These are phyloP conservation scores for Argyresthia albistria DNA, from an alignment of 2,888 invertebrate genomes.

Conservation along the genomic window DNA sequence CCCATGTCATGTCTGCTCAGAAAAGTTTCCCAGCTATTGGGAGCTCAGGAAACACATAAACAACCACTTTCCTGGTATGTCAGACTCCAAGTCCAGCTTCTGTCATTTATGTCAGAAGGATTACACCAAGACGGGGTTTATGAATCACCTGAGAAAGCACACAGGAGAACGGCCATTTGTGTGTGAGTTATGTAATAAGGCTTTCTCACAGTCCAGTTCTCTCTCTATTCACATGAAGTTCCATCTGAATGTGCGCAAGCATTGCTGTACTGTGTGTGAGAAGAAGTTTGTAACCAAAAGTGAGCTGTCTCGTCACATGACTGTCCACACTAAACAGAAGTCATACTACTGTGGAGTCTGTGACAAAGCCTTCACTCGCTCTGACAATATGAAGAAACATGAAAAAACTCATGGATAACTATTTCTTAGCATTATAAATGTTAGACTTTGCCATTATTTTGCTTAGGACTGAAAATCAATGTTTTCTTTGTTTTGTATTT, in stretches of 20 bases:
- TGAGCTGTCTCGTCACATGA: slow-evolving; percentile 70
- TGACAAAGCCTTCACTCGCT: slow-evolving; percentile 68
- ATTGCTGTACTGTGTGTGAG: slow-evolving; percentile 66
- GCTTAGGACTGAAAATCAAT: too few relatives aligned
- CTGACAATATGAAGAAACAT: slow-evolving; percentile 70
- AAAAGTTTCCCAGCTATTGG: slow-evolving; percentile 66
- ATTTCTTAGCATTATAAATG: not conserved
- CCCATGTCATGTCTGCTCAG: slow-evolving; percentile 65
- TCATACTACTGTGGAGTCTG: slow-evolving; percentile 69
- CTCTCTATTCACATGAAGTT: slow-evolving; percentile 70
- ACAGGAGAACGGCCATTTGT: slow-evolving; percentile 68
- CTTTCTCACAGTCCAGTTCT: slow-evolving; percentile 67
- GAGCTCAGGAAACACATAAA: slow-evolving; percentile 66
- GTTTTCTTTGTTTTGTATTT: too few relatives aligned
- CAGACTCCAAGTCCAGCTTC: slow-evolving; percentile 67
- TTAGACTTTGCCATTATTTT: too few relatives aligned
- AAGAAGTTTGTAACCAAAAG: slow-evolving; percentile 70
- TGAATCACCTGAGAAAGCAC: slow-evolving; percentile 67
- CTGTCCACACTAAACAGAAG: slow-evolving; percentile 67
- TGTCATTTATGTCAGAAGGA: slow-evolving; percentile 70
- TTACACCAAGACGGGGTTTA: slow-evolving; percentile 67
- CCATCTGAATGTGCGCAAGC: slow-evolving; percentile 65
- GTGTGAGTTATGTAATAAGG: slow-evolving; percentile 66
- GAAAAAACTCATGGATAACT: slow-evolving; percentile 68
- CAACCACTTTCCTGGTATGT: slow-evolving; percentile 65